A percentile compares a stretch with the other conserved stretches of the same genome.
phyloP scores from a whole-genome alignment of 2,888 invertebrate species.

The Heliconius hortense region DNA sequence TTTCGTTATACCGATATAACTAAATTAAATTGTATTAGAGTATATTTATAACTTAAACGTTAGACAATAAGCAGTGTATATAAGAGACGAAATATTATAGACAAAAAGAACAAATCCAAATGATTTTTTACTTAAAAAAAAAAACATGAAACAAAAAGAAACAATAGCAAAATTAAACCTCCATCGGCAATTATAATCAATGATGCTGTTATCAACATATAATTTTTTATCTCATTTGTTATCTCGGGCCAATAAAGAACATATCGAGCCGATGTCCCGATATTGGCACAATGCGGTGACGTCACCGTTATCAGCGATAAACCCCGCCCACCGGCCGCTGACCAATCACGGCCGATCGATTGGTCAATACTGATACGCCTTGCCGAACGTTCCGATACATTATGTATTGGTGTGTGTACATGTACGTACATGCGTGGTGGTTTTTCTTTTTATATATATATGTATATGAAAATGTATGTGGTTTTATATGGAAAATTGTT shows the following conservation, averaged over 20 bases:
- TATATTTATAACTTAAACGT: too few relatives aligned
- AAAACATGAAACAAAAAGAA: background rate
- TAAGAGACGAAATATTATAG: too few relatives aligned
- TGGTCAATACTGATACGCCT: slow-evolving; percentile 66
- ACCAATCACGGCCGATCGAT: slow-evolving; percentile 76
- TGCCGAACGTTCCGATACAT: slow-evolving; percentile 45
- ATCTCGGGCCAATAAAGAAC: slow-evolving; percentile 29
- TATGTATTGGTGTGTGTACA: background rate
- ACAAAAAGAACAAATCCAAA: too few relatives aligned
- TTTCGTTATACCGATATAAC: background rate
- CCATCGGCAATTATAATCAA: background rate
- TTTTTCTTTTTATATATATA: background rate
- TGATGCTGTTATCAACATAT: background rate
- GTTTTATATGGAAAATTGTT: background rate
- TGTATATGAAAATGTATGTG: background rate
- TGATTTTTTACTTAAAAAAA: too few relatives aligned
- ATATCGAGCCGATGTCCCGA: slow-evolving; percentile 36
- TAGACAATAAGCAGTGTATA: too few relatives aligned
- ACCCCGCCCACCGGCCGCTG: slow-evolving; percentile 68
- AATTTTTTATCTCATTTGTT: slow-evolving; percentile 22
- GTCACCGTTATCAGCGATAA: slow-evolving; percentile 64
- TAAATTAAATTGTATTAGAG: too few relatives aligned
- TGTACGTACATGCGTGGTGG: background rate
- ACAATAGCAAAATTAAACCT: background rate
- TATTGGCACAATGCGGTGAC: slow-evolving; percentile 58